Percentiles rank a stretch among this genome's conserved stretches.
phyloP scores from a whole-genome alignment of 2,797 vertebrate genomes.

The Lagocephalus sceleratus region DNA sequence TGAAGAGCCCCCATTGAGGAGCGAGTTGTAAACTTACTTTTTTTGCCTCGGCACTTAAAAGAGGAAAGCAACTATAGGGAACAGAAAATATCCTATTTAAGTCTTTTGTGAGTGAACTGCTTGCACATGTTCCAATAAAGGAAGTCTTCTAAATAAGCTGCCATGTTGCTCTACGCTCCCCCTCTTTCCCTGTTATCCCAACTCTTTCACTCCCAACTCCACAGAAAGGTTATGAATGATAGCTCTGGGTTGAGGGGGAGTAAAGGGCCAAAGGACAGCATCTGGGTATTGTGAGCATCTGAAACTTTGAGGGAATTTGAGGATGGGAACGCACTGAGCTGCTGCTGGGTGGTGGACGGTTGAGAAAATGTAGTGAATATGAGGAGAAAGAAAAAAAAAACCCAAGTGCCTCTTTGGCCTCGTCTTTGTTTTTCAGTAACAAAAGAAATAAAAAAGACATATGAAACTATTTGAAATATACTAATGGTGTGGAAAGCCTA shows the following conservation, averaged over 20 bases:
- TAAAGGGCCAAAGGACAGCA: constrained; percentile 77
- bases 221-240: constrained; percentile 83
- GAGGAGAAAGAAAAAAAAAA: constrained; percentile 35
- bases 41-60: constrained; percentile 98
- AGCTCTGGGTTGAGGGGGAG: constrained; percentile 72
- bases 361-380: constrained; percentile 62
- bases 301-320: constrained; percentile 74
- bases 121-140: constrained; percentile 93
- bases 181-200: constrained; percentile 67
- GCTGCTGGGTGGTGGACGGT: constrained; percentile 49
- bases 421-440: constrained; percentile 44
- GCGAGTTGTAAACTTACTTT: constrained; percentile 99
- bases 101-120: constrained; percentile 92
- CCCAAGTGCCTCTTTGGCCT: constrained; percentile 63
- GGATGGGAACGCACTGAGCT: constrained; percentile 66
- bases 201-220: constrained; percentile 72
- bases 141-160: constrained; percentile 88
- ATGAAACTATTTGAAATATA: too few relatives aligned
- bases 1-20: constrained; percentile 99
- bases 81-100: constrained; percentile 99
- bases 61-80: constrained; percentile 94
- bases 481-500: constrained; percentile 8
- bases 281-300: constrained; percentile 78
- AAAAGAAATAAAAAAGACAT: constrained; percentile 21
- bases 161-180: constrained; percentile 78